Conservation (phyloP, 2,888 invertebrate species). For the Lysandra coridon region DNA sequence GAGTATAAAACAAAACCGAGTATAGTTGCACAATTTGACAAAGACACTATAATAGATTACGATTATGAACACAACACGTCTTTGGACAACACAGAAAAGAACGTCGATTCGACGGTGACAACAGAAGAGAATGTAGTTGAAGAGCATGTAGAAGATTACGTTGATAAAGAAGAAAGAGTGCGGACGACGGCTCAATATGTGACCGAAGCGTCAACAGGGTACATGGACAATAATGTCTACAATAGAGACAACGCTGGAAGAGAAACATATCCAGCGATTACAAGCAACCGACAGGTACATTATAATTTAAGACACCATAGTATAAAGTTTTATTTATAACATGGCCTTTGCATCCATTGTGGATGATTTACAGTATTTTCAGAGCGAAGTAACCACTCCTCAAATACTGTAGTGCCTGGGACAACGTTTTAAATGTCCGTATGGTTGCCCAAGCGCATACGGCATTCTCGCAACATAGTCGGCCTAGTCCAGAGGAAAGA, state of each 20-base stretch:
- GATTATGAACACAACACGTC: constrained; percentile 31
- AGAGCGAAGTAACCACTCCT: too few relatives aligned
- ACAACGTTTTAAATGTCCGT: too few relatives aligned
- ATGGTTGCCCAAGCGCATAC: too few relatives aligned
- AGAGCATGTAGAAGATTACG: constrained; percentile 20
- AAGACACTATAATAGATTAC: constrained; percentile 32
- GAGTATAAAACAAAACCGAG: constrained; percentile 25
- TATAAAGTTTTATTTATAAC: too few relatives aligned
- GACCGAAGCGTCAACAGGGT: constrained; percentile 35
- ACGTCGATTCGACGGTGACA: constrained; percentile 6
- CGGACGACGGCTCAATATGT: constrained; percentile 34
- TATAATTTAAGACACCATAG: constrained; percentile 6
- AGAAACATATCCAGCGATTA: constrained; percentile 46
- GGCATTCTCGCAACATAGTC: too few relatives aligned
- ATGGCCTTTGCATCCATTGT: too few relatives aligned
- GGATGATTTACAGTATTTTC: too few relatives aligned
- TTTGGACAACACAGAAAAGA: constrained; percentile 21
- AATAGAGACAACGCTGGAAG: constrained; percentile 42
- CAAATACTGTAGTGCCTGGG: too few relatives aligned
- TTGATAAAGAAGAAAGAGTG: constrained; percentile 26
- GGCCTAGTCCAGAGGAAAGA: too few relatives aligned
- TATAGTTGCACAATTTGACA: constrained; percentile 11
- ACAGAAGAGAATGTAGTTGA: constrained; percentile 20
- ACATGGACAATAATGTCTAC: constrained; percentile 53
- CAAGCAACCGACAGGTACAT: constrained; percentile 41